Percentiles rank a stretch among this genome's conserved stretches.
These are phyloP conservation scores for Actinernus sp. DNA, from an alignment of 92 coral and sea anemone species.

Conservation along the genomic window DNA sequence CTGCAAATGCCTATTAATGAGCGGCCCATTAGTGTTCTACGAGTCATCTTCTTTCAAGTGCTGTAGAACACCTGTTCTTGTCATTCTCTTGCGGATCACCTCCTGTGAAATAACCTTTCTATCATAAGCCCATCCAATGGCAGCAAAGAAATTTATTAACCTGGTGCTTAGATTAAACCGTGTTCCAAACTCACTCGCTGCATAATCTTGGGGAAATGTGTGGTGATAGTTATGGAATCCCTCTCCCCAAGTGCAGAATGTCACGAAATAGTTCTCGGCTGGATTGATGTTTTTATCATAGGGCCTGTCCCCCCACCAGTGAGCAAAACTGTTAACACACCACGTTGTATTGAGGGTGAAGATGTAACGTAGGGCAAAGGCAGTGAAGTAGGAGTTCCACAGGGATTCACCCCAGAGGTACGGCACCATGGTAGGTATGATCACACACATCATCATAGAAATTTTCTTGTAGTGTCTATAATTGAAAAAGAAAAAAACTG, in stretches of 20 bases:
- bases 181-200: conserved; percentile 74
- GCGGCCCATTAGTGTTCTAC: too few relatives aligned
- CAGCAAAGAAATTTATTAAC: conserved; percentile 54
- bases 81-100: conserved; percentile 49
- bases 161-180: conserved; percentile 49
- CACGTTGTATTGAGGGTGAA: conserved; percentile 73
- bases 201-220: conserved; percentile 84
- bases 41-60: too few relatives aligned
- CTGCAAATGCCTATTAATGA: too few relatives aligned
- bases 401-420: conserved; percentile 83
- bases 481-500: too few relatives aligned
- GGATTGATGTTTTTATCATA: conserved; percentile 81
- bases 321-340: conserved; percentile 86
- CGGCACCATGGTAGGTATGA: conserved; percentile 65
- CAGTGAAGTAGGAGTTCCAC: conserved; percentile 70
- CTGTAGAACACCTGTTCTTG: conserved; percentile 75
- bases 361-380: conserved; percentile 72
- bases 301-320: conserved; percentile 78
- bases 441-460: conserved; percentile 28
- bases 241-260: conserved; percentile 51
- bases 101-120: conserved; percentile 54
- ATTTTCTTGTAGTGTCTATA: conserved; percentile 76
- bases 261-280: conserved; percentile 62
- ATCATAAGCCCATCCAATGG: conserved; percentile 74
- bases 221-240: conserved; percentile 88